Conservation (phyloP, 2,888 invertebrate genomes). For the Didymodactylos carnosus region DNA sequence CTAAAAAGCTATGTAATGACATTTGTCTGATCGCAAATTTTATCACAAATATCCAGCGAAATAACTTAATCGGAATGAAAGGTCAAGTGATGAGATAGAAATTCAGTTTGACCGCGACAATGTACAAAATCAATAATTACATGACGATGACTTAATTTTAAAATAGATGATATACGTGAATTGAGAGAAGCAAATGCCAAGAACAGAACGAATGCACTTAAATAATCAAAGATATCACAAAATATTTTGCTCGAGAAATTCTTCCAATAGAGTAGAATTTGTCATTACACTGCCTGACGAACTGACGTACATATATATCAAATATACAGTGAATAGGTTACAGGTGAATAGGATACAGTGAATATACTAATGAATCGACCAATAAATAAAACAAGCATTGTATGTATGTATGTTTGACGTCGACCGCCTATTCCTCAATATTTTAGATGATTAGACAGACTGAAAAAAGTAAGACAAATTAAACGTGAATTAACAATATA, state of each 20-base stretch:
- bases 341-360: no score
- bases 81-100: neutral
- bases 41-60: neutral
- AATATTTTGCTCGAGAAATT: neutral
- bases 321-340: no score
- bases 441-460: no score
- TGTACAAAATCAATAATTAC: neutral
- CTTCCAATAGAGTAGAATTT: neutral
- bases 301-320: neutral
- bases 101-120: neutral
- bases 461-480: no score
- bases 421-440: no score
- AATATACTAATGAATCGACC: no score
- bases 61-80: neutral
- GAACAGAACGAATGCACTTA: neutral
- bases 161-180: neutral
- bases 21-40: neutral
- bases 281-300: neutral
- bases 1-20: neutral
- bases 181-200: neutral
- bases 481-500: no score
- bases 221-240: neutral
- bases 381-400: no score
- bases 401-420: no score
- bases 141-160: neutral